These are phyloP conservation scores for Mnemiopsis leidyi DNA, from an alignment of 37 sponge, comb jelly and placozoan genomes.

Conservation along the genomic window DNA sequence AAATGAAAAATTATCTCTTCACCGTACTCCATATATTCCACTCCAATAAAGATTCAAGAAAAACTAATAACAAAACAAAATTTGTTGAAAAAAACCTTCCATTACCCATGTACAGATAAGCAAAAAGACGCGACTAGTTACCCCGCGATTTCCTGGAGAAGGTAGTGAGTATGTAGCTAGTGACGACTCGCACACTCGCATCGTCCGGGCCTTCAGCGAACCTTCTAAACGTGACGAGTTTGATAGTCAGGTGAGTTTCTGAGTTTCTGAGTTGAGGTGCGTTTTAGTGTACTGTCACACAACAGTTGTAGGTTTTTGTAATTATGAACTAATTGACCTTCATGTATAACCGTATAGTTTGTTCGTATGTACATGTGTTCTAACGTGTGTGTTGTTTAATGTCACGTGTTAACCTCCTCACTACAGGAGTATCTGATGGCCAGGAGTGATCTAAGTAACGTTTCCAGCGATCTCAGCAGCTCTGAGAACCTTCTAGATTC, in stretches of 20 bases:
- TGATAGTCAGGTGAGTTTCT: slow-evolving; percentile 27
- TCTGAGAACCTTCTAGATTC: slow-evolving; percentile 57
- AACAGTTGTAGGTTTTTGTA: too few relatives aligned
- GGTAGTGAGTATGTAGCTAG: slow-evolving; percentile 51
- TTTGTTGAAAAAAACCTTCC: neutral
- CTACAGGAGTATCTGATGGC: slow-evolving; percentile 47
- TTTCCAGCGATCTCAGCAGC: slow-evolving; percentile 44
- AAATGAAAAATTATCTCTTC: too few relatives aligned
- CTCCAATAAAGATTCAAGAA: too few relatives aligned
- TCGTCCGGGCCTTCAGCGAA: slow-evolving; percentile 41
- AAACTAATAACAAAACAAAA: too few relatives aligned
- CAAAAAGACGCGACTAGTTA: neutral
- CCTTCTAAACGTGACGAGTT: slow-evolving; percentile 29
- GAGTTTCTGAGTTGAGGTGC: too few relatives aligned
- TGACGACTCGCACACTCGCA: slow-evolving; percentile 41
- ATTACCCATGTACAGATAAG: neutral
- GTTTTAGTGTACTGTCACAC: too few relatives aligned
- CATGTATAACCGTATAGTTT: too few relatives aligned
- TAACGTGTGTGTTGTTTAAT: too few relatives aligned
- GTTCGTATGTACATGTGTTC: too few relatives aligned
- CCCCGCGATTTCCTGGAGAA: slow-evolving; percentile 38
- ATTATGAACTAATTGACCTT: too few relatives aligned
- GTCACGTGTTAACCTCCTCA: too few relatives aligned
- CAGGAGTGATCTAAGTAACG: slow-evolving; percentile 35
- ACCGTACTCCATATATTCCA: too few relatives aligned